phyloP scores from a whole-genome alignment of 2,113 vertebrate species.

The Gopherus evgoodei region DNA sequence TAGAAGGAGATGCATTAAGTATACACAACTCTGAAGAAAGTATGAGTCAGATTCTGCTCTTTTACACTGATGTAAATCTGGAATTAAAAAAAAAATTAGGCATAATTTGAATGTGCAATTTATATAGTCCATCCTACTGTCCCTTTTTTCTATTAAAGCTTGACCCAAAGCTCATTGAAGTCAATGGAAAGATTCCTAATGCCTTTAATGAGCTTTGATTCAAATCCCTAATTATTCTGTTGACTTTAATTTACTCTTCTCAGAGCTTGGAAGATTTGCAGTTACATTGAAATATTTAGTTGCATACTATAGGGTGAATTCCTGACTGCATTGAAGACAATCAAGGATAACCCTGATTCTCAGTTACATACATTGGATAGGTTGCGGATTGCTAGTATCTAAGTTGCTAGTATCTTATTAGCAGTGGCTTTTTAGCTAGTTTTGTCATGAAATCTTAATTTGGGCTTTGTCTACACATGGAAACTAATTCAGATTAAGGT shows the following conservation, averaged over 20 bases:
- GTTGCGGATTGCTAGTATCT: neutral
- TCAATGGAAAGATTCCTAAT: neutral
- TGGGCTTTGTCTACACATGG: too few relatives aligned
- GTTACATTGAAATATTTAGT: neutral
- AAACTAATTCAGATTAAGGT: neutral
- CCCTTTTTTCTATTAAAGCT: neutral
- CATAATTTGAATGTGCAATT: neutral
- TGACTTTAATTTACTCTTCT: neutral
- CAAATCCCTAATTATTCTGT: neutral
- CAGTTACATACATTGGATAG: neutral
- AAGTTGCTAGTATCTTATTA: neutral
- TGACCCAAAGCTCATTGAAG: neutral
- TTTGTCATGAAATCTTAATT: neutral
- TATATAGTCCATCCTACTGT: neutral
- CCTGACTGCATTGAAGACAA: too few relatives aligned
- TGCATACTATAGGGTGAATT: neutral
- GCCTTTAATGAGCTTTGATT: neutral
- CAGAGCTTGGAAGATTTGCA: neutral
- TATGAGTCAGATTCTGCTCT: accelerated
- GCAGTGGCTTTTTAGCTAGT: neutral
- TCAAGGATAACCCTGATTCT: too few relatives aligned
- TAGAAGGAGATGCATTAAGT: neutral
- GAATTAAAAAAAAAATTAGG: neutral
- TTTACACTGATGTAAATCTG: neutral
- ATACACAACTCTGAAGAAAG: neutral